phyloP scores from a whole-genome alignment of 1,140 invertebrate species.

The Nixonia krombeini region DNA sequence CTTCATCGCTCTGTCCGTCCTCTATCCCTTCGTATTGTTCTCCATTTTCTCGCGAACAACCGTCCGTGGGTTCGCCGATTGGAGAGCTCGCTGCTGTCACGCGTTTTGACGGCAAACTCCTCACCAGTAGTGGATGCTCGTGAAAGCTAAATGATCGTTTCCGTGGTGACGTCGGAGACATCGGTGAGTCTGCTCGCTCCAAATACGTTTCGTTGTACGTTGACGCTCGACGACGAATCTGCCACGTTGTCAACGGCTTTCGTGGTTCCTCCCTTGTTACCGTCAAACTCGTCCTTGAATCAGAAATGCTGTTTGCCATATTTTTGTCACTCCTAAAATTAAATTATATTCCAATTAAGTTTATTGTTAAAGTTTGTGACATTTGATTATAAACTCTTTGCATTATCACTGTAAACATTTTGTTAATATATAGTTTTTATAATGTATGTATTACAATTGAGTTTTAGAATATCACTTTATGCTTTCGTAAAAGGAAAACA shows the following conservation, averaged over 20 bases:
- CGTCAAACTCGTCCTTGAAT: constrained; percentile 54
- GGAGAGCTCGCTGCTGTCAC: constrained; percentile 6
- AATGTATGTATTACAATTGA: too few relatives aligned
- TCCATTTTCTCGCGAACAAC: neutral
- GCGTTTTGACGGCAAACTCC: constrained; percentile 27
- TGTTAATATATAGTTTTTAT: too few relatives aligned
- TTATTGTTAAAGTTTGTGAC: too few relatives aligned
- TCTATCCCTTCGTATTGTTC: neutral
- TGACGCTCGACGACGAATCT: constrained; percentile 69
- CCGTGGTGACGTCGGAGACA: constrained; percentile 57
- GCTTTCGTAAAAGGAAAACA: too few relatives aligned
- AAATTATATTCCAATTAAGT: neutral
- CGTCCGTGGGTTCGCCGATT: constrained; percentile 29
- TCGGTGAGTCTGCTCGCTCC: constrained; percentile 53
- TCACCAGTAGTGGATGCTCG: constrained; percentile 49
- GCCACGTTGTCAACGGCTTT: constrained; percentile 48
- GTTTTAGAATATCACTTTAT: too few relatives aligned
- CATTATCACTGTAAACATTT: too few relatives aligned
- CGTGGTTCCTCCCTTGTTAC: constrained; percentile 35
- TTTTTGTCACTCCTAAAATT: constrained; percentile 50
- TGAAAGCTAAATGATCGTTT: constrained; percentile 72
- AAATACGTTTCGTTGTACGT: constrained; percentile 71
- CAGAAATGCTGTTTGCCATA: constrained; percentile 50
- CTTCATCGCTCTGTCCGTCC: neutral
- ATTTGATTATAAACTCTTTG: too few relatives aligned